phyloP scores from a whole-genome alignment of 2,113 vertebrate species.

The Ammodytes dubius region DNA sequence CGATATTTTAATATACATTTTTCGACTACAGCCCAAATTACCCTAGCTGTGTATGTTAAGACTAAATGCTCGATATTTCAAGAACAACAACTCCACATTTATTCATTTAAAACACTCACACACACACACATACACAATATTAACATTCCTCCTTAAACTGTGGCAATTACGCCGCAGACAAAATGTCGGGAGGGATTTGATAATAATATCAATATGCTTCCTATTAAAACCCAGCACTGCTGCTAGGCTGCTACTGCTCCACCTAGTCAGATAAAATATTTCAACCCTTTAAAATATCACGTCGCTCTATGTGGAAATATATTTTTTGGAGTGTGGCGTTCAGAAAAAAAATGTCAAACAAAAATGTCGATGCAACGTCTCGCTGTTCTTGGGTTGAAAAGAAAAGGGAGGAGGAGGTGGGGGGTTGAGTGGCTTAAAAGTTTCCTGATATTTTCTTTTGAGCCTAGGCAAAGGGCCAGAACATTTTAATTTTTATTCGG shows the following conservation, averaged over 20 bases:
- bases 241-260: slow-evolving; percentile 66
- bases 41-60: slow-evolving; percentile 7
- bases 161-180: slow-evolving; percentile 75
- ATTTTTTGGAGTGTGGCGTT: slow-evolving; percentile 12
- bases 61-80: slow-evolving; percentile 57
- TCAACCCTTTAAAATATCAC: slow-evolving; percentile 62
- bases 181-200: slow-evolving; percentile 77
- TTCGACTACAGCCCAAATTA: slow-evolving; percentile 16
- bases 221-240: slow-evolving; percentile 61
- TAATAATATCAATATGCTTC: slow-evolving; percentile 79
- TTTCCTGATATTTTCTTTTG: slow-evolving; percentile 74
- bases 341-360: not conserved
- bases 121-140: slow-evolving; percentile 53
- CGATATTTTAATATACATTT: not conserved
- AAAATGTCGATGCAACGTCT: slow-evolving; percentile 43
- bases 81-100: slow-evolving; percentile 60
- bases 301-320: slow-evolving; percentile 41
- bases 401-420: not conserved
- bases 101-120: not conserved
- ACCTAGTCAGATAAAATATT: slow-evolving; percentile 60
- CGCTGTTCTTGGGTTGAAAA: slow-evolving; percentile 16
- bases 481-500: slow-evolving; percentile 57
- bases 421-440: slow-evolving; percentile 58
- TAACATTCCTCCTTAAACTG: slow-evolving; percentile 74
- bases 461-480: slow-evolving; percentile 27